These are phyloP conservation scores for Chascanopsetta lugubris DNA, from an alignment of 2,113 vertebrate species.

Conservation along the genomic window DNA sequence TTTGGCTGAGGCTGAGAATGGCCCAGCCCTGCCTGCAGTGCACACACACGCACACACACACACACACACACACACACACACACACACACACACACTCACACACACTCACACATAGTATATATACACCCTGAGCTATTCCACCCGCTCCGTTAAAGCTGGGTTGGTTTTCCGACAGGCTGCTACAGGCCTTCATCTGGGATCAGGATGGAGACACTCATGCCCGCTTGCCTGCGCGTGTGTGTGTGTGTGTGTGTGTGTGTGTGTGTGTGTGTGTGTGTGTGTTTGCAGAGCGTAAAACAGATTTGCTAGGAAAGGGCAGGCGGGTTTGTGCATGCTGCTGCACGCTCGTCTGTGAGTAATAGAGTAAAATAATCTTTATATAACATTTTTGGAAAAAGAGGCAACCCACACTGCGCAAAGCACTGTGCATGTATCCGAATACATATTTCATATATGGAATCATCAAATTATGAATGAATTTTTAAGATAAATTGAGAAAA, in stretches of 20 bases:
- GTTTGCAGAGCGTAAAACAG: conserved; percentile 54
- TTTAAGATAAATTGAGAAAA: no score
- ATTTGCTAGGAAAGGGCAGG: conserved; percentile 37
- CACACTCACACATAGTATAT: no score
- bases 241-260: conserved; percentile 14
- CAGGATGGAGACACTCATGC: conserved; percentile 25
- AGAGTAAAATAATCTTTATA: conserved; percentile 44
- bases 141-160: conserved; percentile 39
- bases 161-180: conserved; percentile 68
- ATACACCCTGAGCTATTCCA: conserved; percentile 59
- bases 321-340: conserved; percentile 51
- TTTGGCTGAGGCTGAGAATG: conserved; percentile 44
- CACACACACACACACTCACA: no score
- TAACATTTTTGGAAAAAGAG: conserved; percentile 16
- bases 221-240: not conserved
- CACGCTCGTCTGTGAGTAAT: conserved; percentile 18
- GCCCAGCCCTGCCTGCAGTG: conserved; percentile 60
- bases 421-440: not conserved
- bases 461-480: no score
- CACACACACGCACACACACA: no score
- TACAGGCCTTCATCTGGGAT: conserved; percentile 62
- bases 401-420: not conserved
- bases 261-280: conserved; percentile 38
- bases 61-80: no score
- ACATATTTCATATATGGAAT: no score